phyloP scores from a whole-genome alignment of 2,888 invertebrate genomes.

The Eledona agricola region DNA sequence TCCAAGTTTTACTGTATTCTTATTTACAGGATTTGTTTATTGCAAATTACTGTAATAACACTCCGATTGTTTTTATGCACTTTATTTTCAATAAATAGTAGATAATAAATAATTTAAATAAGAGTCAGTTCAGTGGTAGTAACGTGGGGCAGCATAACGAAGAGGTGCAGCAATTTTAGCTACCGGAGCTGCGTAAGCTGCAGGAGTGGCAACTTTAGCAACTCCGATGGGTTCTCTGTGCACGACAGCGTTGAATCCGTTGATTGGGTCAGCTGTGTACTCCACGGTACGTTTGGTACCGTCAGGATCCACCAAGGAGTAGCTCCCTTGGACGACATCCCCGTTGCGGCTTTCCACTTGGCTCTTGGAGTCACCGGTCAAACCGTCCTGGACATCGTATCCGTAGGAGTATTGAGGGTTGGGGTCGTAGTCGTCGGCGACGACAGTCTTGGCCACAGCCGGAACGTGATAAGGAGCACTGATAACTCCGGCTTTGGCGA shows the following conservation, averaged over 20 bases:
- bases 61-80: too few relatives aligned
- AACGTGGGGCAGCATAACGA: slow-evolving; percentile 47
- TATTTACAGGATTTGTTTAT: too few relatives aligned
- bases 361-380: slow-evolving; percentile 67
- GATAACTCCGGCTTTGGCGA: slow-evolving; percentile 53
- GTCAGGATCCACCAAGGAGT: slow-evolving; percentile 68
- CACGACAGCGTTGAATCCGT: slow-evolving; percentile 68
- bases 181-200: too few relatives aligned
- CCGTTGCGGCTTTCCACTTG: slow-evolving; percentile 73
- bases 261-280: slow-evolving; percentile 65
- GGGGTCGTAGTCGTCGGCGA: slow-evolving; percentile 55
- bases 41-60: too few relatives aligned
- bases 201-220: slow-evolving; percentile 35
- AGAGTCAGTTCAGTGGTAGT: slow-evolving; percentile 51
- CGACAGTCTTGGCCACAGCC: slow-evolving; percentile 43
- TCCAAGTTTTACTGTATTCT: too few relatives aligned
- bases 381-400: slow-evolving; percentile 67
- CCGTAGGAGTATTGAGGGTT: slow-evolving; percentile 67
- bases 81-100: slow-evolving; percentile 9
- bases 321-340: slow-evolving; percentile 69
- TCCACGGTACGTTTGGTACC: slow-evolving; percentile 72
- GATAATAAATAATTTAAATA: slow-evolving; percentile 19
- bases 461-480: slow-evolving; percentile 45
- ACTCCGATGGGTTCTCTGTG: slow-evolving; percentile 62
- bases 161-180: slow-evolving; percentile 46